Conservation (phyloP, 1,140 invertebrate genomes). For the Metaphire vulgaris region DNA sequence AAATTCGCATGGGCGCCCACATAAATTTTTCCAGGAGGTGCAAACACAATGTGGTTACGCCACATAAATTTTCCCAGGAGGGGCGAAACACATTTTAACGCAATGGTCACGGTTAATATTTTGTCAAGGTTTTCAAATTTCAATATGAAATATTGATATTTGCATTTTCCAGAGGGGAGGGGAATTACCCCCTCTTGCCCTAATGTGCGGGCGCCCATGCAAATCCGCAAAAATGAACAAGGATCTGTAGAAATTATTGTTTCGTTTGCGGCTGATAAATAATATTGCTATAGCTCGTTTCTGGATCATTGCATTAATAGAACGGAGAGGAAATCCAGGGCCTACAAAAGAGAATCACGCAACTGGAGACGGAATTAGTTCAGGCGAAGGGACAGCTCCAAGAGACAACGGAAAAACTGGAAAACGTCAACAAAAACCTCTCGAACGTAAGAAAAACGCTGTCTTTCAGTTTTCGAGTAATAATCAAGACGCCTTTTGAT, state of each 20-base stretch:
- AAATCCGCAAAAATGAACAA: background rate
- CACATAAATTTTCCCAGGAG: too few relatives aligned
- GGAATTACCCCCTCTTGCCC: background rate
- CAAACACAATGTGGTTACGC: too few relatives aligned
- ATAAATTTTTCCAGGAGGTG: too few relatives aligned
- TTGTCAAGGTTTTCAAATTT: too few relatives aligned
- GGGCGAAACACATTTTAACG: too few relatives aligned
- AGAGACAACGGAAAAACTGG: conserved; percentile 88
- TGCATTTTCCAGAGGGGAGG: background rate
- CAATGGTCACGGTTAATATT: too few relatives aligned
- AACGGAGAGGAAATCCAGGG: conserved; percentile 92
- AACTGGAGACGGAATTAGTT: conserved; percentile 96
- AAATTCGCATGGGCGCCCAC: too few relatives aligned
- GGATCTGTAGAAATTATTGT: background rate
- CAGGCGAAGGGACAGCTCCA: conserved; percentile 89
- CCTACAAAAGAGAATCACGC: conserved; percentile 98
- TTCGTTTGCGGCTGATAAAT: background rate
- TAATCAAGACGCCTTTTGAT: too few relatives aligned
- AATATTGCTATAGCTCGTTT: background rate
- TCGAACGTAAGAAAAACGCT: conserved; percentile 20
- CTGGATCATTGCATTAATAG: conserved; percentile 51
- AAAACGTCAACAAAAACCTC: conserved; percentile 56
- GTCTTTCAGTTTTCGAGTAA: too few relatives aligned
- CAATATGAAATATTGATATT: background rate
- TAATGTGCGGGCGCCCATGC: background rate